Evolutionary conservation across 2,113 vertebrate genomes (phyloP), one percentile per base, ranked within the genome.

Genomic region (Oryzias celebensis): DNA sequence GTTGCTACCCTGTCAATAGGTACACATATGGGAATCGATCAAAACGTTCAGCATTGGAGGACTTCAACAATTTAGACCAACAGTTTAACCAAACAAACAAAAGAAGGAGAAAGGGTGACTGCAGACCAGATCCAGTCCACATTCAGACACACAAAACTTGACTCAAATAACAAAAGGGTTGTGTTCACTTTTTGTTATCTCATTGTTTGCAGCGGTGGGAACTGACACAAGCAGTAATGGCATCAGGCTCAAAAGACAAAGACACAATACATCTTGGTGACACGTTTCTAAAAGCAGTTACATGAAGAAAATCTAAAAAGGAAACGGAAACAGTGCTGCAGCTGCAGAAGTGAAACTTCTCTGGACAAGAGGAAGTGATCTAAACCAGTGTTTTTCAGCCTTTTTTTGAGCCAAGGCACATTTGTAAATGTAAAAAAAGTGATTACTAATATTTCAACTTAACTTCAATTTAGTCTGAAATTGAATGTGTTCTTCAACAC

Each of bases 1-100:
- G 95, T 97, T 3, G 94, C 95, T 31, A 96, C 94, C 95, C 95
- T 97, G 91, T 28, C 47, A 63, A 71, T 20, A 36, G 36, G 62
- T 6, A 59, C 5, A 68, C 57, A 5, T 80, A 58, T 55, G 7
- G 16, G 20, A 23, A 67, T 53, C 43, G 12, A 63, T 58, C 18
- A 64, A 36, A 36, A 13, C 3, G 45, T 8, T 59, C 20, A 61
- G 22, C 18, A 24, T 31, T 16, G 36, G 12, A 18, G 15, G 4
- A 14, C 36, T 18, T 20, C 5, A 52, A 43, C 16, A 51, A 36
- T 3, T 12, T 12, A 54, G n/a, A 70, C 31, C 16, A 42, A 50
- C 46, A 63, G 62, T 24, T 14, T 52, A n/a, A 17, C 0, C 0
- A 23, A 46, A 28, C 36, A 4, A 28, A 17, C 46, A 28, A 42